These are phyloP conservation scores for Helicoverpa zea DNA, from an alignment of 1,140 invertebrate species.

Conservation along the genomic window DNA sequence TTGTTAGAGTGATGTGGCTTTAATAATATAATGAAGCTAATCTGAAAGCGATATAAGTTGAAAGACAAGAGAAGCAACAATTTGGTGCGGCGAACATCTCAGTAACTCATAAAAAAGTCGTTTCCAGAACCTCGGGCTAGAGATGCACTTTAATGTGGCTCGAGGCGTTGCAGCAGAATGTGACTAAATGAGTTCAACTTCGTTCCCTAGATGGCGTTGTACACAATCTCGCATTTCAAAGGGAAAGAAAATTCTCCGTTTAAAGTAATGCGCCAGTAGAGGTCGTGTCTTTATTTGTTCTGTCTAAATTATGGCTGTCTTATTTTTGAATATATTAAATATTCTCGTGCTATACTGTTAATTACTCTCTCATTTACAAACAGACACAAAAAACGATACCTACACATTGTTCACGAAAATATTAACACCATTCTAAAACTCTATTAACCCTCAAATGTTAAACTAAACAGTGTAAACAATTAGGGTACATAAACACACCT, in stretches of 20 bases:
- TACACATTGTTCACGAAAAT: no score
- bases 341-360: no score
- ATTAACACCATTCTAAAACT: no score
- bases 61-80: slow-evolving; percentile 16
- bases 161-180: slow-evolving; percentile 56
- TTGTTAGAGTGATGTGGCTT: background rate
- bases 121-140: slow-evolving; percentile 44
- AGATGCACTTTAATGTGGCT: slow-evolving; percentile 61
- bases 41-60: slow-evolving; percentile 23
- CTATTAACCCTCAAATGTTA: background rate
- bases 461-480: background rate
- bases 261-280: slow-evolving; percentile 41
- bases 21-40: slow-evolving; percentile 22
- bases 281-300: slow-evolving; percentile 49
- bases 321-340: no score
- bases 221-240: slow-evolving; percentile 44
- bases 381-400: no score
- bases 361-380: no score
- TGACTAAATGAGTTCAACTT: slow-evolving; percentile 59
- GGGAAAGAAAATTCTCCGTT: slow-evolving; percentile 22
- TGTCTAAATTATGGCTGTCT: no score
- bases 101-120: slow-evolving; percentile 34
- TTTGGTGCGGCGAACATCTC: slow-evolving; percentile 18
- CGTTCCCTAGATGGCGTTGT: slow-evolving; percentile 68
- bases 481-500: background rate